Evolutionary conservation across 2,888 invertebrate genomes (phyloP).

Genomic region (Lithodes maja): DNA sequence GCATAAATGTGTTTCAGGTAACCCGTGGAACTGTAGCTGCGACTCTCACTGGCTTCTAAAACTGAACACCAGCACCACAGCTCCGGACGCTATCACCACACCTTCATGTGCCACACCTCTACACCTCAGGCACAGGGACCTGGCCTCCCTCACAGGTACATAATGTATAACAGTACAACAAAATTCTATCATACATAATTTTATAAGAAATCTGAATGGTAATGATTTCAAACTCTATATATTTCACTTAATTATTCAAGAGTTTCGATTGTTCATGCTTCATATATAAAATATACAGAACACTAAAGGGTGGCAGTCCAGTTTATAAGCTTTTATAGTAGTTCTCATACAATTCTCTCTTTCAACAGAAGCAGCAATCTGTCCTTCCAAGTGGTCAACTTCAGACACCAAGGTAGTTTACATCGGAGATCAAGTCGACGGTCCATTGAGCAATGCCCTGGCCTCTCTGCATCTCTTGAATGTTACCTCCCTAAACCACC

Average conservation of each 20-base stretch:
- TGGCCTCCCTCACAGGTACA: conserved; percentile 45
- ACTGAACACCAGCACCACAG: neutral
- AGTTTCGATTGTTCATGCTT: too few species aligned
- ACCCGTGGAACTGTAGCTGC: conserved; percentile 66
- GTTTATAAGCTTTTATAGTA: too few species aligned
- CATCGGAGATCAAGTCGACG: conserved; percentile 53
- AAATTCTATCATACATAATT: too few species aligned
- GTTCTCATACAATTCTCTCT: too few species aligned
- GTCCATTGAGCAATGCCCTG: conserved; percentile 23
- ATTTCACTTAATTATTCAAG: too few species aligned
- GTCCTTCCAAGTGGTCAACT: conserved; percentile 5
- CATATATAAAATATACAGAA: too few species aligned
- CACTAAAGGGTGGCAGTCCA: too few species aligned
- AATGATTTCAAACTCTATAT: too few species aligned
- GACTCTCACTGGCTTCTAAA: conserved; percentile 50
- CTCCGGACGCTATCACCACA: conserved; percentile 10
- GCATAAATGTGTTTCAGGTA: conserved; percentile 32
- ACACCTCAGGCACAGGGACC: conserved; percentile 15
- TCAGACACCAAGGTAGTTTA: conserved; percentile 24
- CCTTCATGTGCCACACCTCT: conserved; percentile 48
- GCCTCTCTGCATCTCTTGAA: conserved; percentile 43
- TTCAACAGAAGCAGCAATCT: conserved; percentile 35
- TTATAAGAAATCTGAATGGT: too few species aligned
- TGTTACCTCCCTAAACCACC: conserved; percentile 50
- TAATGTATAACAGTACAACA: neutral